phyloP scores from a whole-genome alignment of 2,888 invertebrate species.

The Blomia tropicalis region DNA sequence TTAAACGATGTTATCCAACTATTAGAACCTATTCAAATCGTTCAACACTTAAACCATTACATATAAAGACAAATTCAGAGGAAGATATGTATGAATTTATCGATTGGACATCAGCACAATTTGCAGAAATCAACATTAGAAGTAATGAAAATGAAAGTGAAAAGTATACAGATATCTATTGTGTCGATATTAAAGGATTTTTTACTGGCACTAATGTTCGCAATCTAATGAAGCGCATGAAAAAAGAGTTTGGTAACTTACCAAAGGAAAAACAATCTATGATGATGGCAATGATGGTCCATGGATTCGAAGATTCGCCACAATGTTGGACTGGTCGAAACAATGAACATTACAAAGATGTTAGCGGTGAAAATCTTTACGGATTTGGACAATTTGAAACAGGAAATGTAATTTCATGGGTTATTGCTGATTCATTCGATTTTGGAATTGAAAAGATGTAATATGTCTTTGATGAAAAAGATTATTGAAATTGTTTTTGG shows the following conservation, averaged over 20 bases:
- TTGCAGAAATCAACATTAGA: slow-evolving; percentile 13
- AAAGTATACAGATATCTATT: neutral
- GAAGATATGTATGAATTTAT: slow-evolving; percentile 10
- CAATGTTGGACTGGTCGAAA: slow-evolving; percentile 21
- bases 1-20: neutral
- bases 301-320: slow-evolving; percentile 23
- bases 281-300: slow-evolving; percentile 14
- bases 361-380: slow-evolving; percentile 23
- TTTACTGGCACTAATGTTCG: slow-evolving; percentile 17
- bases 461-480: too few species aligned
- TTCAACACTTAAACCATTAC: neutral
- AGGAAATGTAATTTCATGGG: slow-evolving; percentile 11
- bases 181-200: slow-evolving; percentile 18
- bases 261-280: neutral
- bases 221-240: slow-evolving; percentile 6
- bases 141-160: neutral
- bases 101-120: slow-evolving; percentile 23
- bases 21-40: neutral
- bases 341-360: slow-evolving; percentile 23
- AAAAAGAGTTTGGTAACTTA: neutral
- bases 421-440: slow-evolving; percentile 22
- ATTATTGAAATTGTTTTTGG: too few species aligned
- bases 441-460: slow-evolving; percentile 25
- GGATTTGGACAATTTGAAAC: slow-evolving; percentile 10
- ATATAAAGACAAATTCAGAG: neutral